Evolutionary conservation across 2,797 vertebrate genomes (phyloP), one percentile per base, ranked within the genome.

Genomic region (Myiotriccus ornatus): DNA sequence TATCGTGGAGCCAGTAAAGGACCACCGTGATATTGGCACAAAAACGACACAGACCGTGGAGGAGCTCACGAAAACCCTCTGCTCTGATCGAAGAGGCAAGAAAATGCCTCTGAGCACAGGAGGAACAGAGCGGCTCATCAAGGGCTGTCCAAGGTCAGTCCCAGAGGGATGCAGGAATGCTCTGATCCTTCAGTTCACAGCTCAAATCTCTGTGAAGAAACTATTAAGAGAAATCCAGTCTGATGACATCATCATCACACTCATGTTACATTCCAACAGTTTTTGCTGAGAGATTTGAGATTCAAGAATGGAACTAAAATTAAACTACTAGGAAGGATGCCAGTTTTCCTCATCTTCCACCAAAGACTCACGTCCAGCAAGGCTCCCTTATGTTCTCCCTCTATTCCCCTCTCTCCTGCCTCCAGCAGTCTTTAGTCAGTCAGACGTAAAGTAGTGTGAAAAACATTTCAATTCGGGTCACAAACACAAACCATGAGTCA

Each of bases 221-320:
- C 82, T 69, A 50, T 20, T 52, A 87, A 57, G 73, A 93, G 83
- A 94, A 96, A 94, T 91, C 93, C 95, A 96, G 87, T 15, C 91
- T 84, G 83, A 65, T 94, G 91, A 95, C 93, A 86, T 94, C 91
- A 95, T 8, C 65, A 62, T 57, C 84, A 81, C 34, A 84, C 89
- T 93, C 82, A 49, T 71, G 69, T 78, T 88, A 69, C 93, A 86
- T 88, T 91, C 96, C 93, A 93, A 8, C 21, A 43, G 62, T 89
- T 91, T 91, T 55, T 80, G 64, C 76, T 25, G 37, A 90, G 81
- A 64, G 50, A 89, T 62, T 87, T 11, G 19, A 68, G 87, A 93
- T 91, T 88, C 53, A 49, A 62, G 73, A 89, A 87, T 27, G 64
- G 77, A 90, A 86, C 85, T 86, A 71, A 90, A 64, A 91, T 89